phyloP scores from a whole-genome alignment of 2,888 invertebrate species.

The Neocrepidodera transversa region DNA sequence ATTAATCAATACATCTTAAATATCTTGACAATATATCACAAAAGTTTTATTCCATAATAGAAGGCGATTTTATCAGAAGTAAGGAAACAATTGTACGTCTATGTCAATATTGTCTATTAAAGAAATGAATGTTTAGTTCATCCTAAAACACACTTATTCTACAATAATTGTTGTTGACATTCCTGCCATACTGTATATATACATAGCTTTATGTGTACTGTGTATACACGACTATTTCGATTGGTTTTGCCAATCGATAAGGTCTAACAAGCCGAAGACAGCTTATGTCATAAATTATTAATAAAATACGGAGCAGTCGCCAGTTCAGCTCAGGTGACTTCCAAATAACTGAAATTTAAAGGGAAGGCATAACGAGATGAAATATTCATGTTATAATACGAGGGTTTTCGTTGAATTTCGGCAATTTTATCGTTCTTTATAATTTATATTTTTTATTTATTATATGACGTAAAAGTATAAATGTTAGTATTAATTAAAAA shows the following conservation, averaged over 20 bases:
- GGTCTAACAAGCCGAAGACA: conserved; percentile 26
- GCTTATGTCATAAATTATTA: conserved; percentile 24
- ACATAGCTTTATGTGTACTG: neutral
- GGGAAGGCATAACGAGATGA: conserved; percentile 19
- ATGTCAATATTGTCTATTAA: too few species aligned
- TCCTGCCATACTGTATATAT: neutral
- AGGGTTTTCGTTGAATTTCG: neutral
- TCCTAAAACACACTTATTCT: neutral
- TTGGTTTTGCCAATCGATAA: conserved; percentile 13
- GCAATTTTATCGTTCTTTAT: too few species aligned
- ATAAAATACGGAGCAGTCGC: conserved; percentile 19
- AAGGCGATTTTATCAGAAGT: too few species aligned
- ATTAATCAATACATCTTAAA: too few species aligned
- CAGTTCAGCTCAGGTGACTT: conserved; percentile 20
- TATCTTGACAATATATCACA: too few species aligned
- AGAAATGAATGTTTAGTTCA: neutral
- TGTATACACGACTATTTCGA: conserved; percentile 4
- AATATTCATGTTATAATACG: conserved; percentile 14
- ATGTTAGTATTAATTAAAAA: too few species aligned
- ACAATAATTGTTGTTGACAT: neutral
- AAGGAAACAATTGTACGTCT: too few species aligned
- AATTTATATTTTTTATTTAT: too few species aligned
- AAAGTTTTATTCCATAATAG: too few species aligned
- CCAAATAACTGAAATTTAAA: conserved; percentile 23
- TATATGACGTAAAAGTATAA: too few species aligned